Conservation (phyloP, 2,888 invertebrate species). For the Cetonia aurata region DNA sequence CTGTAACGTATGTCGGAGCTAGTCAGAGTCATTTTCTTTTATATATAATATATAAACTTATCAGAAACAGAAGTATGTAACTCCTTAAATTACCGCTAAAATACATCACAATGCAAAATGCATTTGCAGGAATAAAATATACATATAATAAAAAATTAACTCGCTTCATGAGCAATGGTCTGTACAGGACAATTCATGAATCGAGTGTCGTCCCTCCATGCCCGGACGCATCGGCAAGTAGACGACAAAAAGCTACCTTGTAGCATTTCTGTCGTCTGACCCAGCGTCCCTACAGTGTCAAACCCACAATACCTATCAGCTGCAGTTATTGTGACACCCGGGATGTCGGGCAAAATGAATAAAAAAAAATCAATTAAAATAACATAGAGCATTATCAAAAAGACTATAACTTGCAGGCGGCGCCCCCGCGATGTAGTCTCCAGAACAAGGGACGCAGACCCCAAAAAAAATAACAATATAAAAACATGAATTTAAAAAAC, state of each 20-base stretch:
- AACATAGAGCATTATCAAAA: conserved; percentile 58
- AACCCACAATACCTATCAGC: conserved; percentile 58
- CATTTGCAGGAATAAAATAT: conserved; percentile 80
- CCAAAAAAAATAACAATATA: conserved; percentile 55
- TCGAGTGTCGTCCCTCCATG: conserved; percentile 62
- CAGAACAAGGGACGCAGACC: conserved; percentile 63
- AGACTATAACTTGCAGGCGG: conserved; percentile 50
- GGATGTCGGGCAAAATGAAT: conserved; percentile 59
- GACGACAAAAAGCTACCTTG: conserved; percentile 30
- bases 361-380: conserved; percentile 60
- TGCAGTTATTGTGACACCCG: conserved; percentile 62
- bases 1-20: conserved; percentile 62
- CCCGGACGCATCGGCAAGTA: conserved; percentile 55
- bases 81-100: conserved; percentile 69
- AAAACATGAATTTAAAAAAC: conserved; percentile 59
- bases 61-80: conserved; percentile 65
- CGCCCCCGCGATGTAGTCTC: conserved; percentile 63
- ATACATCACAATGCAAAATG: conserved; percentile 81
- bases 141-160: conserved; percentile 65
- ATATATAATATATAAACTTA: conserved; percentile 48
- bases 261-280: conserved; percentile 44
- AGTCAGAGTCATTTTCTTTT: conserved; percentile 53
- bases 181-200: conserved; percentile 60
- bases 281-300: conserved; percentile 59
- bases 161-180: conserved; percentile 63